Evolutionary conservation across 2,888 invertebrate genomes (phyloP), one percentile per base, ranked within the genome.

Genomic region (Tetropium fuscum): DNA sequence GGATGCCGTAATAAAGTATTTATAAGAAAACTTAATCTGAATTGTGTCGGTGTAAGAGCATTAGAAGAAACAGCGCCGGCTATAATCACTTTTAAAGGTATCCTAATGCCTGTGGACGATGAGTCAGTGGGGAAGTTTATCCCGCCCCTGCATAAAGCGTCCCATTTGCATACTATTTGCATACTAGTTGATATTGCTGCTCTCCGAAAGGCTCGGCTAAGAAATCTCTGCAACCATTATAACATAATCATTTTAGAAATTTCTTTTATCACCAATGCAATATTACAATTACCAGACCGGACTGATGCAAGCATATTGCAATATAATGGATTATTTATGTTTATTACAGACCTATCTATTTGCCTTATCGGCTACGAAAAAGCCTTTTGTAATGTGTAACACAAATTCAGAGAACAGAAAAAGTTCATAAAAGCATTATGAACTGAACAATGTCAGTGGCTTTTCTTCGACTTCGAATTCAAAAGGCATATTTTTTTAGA

Each of bases 131-230:
- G 67, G 67, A 36, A 66, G 67, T 68, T 71, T 63, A 66, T 66
- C 58, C 65, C 57, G 27, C 61, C 63, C 67, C 61, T 63, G 57
- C 60, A 69, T 64, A 67, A 66, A 68, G 63, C 66, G 54, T 62
- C 58, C 55, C 48, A 71, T 71, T 72, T 72, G 70, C 72, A 74
- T 74, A 57, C 44, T 15, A 74, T 74, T 74, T 72, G 69, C 72
- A 72, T 74, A 69, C 63, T 56, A 59, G 64, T 60, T 60, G 60
- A 57, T 56, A 54, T 60, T 54, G 48, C 34, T 40, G 54, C 25
- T 45, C 36, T 45, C 32, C 41, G 36, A 48, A 27, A 57, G 36
- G 49, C 40, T 30, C n/a, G 40, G 19, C 51, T 25, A 40, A 25
- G 51, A 27, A 51, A 51, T 51, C 51, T 53, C 32, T 11, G n/a